Conservation (phyloP, 2,797 vertebrate species). For the Muscicapa comitata region DNA sequence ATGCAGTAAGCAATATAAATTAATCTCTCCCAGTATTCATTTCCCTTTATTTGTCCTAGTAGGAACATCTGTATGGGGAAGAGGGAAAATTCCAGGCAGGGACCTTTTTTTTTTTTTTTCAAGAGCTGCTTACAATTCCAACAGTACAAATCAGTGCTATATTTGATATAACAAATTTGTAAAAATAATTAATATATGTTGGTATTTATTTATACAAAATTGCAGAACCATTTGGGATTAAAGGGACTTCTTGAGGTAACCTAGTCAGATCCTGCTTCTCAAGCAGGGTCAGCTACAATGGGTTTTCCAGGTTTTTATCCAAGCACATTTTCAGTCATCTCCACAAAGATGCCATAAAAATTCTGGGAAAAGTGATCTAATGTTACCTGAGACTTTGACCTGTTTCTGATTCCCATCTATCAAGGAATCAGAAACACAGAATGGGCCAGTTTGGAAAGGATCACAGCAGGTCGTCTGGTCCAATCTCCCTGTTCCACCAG, state of each 20-base stretch:
- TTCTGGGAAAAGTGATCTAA: background rate
- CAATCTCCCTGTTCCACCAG: background rate
- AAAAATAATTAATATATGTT: background rate
- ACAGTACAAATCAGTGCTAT: background rate
- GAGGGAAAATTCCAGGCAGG: background rate
- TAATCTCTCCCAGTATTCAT: background rate
- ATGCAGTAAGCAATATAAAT: background rate
- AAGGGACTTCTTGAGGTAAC: background rate
- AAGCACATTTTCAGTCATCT: background rate
- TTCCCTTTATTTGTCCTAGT: background rate
- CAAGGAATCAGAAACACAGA: background rate
- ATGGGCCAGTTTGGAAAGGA: background rate
- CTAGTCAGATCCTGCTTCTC: background rate
- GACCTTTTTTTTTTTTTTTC: background rate
- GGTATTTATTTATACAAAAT: background rate
- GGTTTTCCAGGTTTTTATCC: background rate
- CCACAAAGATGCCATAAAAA: background rate
- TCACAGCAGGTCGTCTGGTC: background rate
- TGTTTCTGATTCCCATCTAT: background rate
- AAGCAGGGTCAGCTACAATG: background rate
- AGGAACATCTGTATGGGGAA: background rate
- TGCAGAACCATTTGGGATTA: fast-evolving
- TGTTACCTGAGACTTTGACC: background rate
- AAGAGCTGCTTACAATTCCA: background rate
- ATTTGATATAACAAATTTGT: background rate